Percentiles rank a stretch among this genome's conserved stretches.
phyloP scores from a whole-genome alignment of 2,797 vertebrate genomes.

The Amblyopsis hoosieri region DNA sequence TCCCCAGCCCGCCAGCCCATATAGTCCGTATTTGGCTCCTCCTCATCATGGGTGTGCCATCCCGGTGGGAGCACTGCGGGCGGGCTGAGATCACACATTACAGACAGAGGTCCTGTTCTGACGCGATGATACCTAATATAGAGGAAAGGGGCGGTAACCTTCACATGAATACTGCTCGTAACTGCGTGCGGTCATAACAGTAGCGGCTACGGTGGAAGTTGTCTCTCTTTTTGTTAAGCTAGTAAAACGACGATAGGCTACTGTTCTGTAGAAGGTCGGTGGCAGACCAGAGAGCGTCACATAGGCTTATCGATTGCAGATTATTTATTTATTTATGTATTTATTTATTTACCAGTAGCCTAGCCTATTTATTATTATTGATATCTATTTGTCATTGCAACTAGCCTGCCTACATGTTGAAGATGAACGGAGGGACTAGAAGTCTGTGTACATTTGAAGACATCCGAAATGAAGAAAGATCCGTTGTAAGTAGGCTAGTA shows the following conservation, averaged over 20 bases:
- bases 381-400: constrained; percentile 27
- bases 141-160: constrained; percentile 7
- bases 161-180: no score
- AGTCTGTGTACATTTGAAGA: constrained; percentile 78
- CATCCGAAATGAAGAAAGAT: constrained; percentile 61
- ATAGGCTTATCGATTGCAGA: background rate
- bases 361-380: constrained; percentile 19
- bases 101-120: constrained; percentile 32
- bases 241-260: background rate
- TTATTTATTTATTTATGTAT: constrained; percentile 27
- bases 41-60: background rate
- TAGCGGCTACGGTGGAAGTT: constrained; percentile 4
- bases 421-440: constrained; percentile 73
- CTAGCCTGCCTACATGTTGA: constrained; percentile 7
- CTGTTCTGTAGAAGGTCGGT: background rate
- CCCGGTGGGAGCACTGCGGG: constrained; percentile 30
- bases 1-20: background rate
- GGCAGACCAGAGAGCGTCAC: background rate
- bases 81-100: constrained; percentile 27
- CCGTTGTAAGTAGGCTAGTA: constrained; percentile 57
- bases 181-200: constrained; percentile 1
- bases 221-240: no score
- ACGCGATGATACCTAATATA: constrained; percentile 41
- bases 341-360: constrained; percentile 8
- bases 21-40: constrained; percentile 53